Evolutionary conservation across 37 sponge, comb jelly and placozoan genomes (phyloP), one percentile per base, ranked within the genome.

Genomic region (Geodia barretti): DNA sequence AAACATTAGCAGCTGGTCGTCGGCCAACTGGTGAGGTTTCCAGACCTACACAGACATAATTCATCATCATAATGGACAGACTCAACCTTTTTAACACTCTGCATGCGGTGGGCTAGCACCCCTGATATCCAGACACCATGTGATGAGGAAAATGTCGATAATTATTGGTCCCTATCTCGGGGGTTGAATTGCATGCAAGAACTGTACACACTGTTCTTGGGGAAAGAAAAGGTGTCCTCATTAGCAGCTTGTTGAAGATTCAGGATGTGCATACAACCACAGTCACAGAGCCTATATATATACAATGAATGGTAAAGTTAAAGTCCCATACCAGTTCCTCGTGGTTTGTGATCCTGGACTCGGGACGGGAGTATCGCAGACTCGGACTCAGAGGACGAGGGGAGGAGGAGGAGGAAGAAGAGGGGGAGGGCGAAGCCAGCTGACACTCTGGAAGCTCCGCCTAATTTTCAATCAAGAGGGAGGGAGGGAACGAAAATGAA

Each of bases 1-100:
- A 67, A 83, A 87, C 84, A 83, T 86, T 9, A 91, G 76, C 3
- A 91, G 79, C 39, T 79, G 60, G 0, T 91, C 87, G 73, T 91
- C 87, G 3, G 78, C 41, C 25, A 76, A 41, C 0, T 25, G 1
- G 0, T 66, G 25, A 1, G 92, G 87, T 24, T 74, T 73, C 92
- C 92, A 91, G 23, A 86, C 76, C 92, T 91, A 40, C 3, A 39
- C 3, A 41, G 68, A 59, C 59, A 37, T 37, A 47, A 72, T 62
- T 34, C 11, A 47, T 17, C 54, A 47, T 47, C 14, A 14, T 47
- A 47, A 47, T 47, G 14, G 7, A 47, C 54, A 47, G 11, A n/a
- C n/a, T n/a, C n/a, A n/a, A n/a, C n/a, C n/a, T n/a, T n/a, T n/a
- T n/a, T n/a, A n/a, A n/a, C n/a, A n/a, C n/a, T n/a, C n/a, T n/a